Conservation (phyloP, 2,797 vertebrate species). For the Coregonus sp. region DNA sequence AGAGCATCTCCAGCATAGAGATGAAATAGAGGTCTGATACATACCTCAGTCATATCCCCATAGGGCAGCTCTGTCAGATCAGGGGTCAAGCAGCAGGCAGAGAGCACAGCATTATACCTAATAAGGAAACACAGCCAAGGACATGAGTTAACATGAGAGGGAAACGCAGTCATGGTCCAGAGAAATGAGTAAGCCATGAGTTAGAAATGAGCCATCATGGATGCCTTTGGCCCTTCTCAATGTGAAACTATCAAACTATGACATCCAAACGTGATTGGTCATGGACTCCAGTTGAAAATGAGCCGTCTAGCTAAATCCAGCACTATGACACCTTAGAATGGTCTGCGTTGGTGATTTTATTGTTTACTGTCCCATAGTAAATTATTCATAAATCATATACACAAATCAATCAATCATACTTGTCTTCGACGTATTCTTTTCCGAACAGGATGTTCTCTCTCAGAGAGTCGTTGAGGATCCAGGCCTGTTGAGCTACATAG, state of each 20-base stretch:
- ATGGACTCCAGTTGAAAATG: neutral
- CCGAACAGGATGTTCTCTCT: constrained; percentile 85
- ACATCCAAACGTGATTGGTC: neutral
- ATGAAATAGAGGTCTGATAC: neutral
- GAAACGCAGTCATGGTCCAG: constrained; percentile 22
- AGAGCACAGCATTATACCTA: constrained; percentile 77
- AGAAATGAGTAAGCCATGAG: neutral
- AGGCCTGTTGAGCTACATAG: constrained; percentile 83
- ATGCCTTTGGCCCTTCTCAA: neutral
- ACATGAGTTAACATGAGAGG: neutral
- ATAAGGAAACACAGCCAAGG: constrained; percentile 28
- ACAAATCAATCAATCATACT: constrained; percentile 60
- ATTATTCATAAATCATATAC: neutral
- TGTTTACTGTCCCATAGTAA: no score
- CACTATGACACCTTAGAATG: neutral
- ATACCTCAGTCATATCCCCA: constrained; percentile 86
- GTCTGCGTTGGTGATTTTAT: no score
- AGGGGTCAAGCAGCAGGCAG: constrained; percentile 80
- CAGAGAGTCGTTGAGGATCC: constrained; percentile 83
- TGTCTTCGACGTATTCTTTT: constrained; percentile 70
- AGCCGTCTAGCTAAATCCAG: neutral
- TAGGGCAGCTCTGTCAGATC: constrained; percentile 78
- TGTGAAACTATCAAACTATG: neutral
- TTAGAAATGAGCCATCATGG: neutral
- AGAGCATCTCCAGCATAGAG: neutral